Evolutionary conservation across 2,113 vertebrate species (phyloP).

Genomic region (Channa argus): DNA sequence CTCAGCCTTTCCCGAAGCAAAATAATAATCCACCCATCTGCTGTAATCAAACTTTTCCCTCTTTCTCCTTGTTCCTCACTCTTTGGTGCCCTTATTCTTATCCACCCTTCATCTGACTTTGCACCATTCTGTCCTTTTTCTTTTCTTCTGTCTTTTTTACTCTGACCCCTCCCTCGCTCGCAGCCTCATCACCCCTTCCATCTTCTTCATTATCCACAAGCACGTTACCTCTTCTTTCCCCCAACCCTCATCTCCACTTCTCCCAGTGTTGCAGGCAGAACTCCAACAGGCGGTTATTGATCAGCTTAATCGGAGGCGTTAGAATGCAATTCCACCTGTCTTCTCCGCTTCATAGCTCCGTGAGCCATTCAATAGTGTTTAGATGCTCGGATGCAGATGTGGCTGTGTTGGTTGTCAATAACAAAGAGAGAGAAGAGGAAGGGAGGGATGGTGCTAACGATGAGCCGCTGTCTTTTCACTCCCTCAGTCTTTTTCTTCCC

Average conservation of each 20-base stretch:
- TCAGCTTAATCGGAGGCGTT: constrained; percentile 70
- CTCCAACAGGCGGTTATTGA: constrained; percentile 61
- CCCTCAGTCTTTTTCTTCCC: constrained; percentile 12
- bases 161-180: constrained; percentile 1
- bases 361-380: constrained; percentile 66
- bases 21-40: constrained; percentile 58
- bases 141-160: not conserved
- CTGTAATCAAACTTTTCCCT: constrained; percentile 50
- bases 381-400: constrained; percentile 73
- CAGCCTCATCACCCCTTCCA: constrained; percentile 13
- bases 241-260: constrained; percentile 2
- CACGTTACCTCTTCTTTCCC: not conserved
- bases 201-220: constrained; percentile 27
- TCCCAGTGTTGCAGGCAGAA: constrained; percentile 9
- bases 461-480: constrained; percentile 38
- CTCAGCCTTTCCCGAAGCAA: constrained; percentile 23
- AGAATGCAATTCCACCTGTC: constrained; percentile 68
- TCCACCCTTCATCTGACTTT: constrained; percentile 32
- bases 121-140: not conserved
- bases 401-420: constrained; percentile 31
- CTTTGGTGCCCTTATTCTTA: not conserved
- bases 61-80: constrained; percentile 3
- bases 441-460: constrained; percentile 45
- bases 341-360: constrained; percentile 55
- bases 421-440: constrained; percentile 8